A percentile compares a stretch with the other conserved stretches of the same genome.
Evolutionary conservation across 2,113 vertebrate species (phyloP).

Genomic region (Catharus fuscescens): DNA sequence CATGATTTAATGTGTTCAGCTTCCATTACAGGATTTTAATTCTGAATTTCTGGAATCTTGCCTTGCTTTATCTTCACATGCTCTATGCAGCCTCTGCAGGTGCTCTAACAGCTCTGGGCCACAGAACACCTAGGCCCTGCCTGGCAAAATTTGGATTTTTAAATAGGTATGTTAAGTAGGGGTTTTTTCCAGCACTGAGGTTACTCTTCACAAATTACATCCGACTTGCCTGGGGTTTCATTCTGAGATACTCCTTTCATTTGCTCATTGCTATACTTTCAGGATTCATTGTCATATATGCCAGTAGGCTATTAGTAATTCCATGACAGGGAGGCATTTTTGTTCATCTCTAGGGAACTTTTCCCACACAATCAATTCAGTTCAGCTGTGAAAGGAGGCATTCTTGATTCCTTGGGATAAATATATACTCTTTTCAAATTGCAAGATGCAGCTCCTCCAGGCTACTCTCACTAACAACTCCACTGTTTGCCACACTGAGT

Average conservation of each 20-base stretch:
- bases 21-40: background rate
- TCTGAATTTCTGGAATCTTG: background rate
- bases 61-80: background rate
- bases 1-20: background rate
- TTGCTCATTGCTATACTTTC: slow-evolving; percentile 30
- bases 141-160: slow-evolving; percentile 1
- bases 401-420: slow-evolving; percentile 66
- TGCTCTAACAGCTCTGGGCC: background rate
- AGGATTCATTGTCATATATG: slow-evolving; percentile 64
- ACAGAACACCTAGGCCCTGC: background rate
- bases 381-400: slow-evolving; percentile 57
- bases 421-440: slow-evolving; percentile 66
- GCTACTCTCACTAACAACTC: slow-evolving; percentile 35
- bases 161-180: background rate
- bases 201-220: slow-evolving; percentile 2
- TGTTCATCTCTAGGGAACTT: slow-evolving; percentile 70
- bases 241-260: slow-evolving; percentile 53
- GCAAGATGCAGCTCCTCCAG: slow-evolving; percentile 49
- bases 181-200: slow-evolving; percentile 19
- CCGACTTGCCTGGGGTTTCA: slow-evolving; percentile 30
- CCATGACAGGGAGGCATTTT: slow-evolving; percentile 56
- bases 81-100: background rate
- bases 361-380: slow-evolving; percentile 69
- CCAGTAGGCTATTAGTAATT: slow-evolving; percentile 65
- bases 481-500: slow-evolving; percentile 14